Percentiles rank a stretch among this genome's conserved stretches.
These are phyloP conservation scores for Squalus acanthias DNA, from an alignment of 2,797 vertebrate genomes.

Conservation along the genomic window DNA sequence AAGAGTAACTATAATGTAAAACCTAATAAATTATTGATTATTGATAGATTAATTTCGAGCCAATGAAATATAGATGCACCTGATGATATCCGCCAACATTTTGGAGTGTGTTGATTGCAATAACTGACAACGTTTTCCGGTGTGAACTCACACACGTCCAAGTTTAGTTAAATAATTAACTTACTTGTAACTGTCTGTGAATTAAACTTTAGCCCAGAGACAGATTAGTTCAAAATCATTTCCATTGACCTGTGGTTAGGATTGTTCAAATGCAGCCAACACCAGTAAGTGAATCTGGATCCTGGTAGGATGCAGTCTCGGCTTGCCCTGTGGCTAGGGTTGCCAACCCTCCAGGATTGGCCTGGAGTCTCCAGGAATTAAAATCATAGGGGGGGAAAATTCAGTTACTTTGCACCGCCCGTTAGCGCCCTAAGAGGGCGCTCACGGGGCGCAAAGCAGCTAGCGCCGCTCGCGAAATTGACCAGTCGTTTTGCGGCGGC, in stretches of 20 bases:
- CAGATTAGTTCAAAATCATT: background rate
- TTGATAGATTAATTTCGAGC: background rate
- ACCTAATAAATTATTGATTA: background rate
- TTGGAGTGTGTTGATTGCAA: background rate
- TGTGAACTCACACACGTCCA: background rate
- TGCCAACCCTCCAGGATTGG: background rate
- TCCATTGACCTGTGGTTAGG: background rate
- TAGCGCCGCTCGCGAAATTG: no score
- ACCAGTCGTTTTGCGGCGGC: no score
- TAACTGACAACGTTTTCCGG: background rate
- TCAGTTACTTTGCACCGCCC: no score
- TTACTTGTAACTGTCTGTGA: background rate
- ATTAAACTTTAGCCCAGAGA: background rate
- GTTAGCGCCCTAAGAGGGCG: no score
- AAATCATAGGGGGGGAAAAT: no score
- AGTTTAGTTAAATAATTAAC: conserved; percentile 17
- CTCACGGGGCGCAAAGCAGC: no score
- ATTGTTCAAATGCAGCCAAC: background rate
- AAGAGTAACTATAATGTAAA: background rate
- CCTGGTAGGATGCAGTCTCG: background rate
- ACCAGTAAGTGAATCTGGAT: background rate
- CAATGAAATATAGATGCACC: background rate
- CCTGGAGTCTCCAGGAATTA: background rate
- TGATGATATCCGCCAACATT: background rate
- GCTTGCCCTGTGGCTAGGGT: background rate